Evolutionary conservation across 2,113 vertebrate genomes (phyloP).

Genomic region (Esox niger): DNA sequence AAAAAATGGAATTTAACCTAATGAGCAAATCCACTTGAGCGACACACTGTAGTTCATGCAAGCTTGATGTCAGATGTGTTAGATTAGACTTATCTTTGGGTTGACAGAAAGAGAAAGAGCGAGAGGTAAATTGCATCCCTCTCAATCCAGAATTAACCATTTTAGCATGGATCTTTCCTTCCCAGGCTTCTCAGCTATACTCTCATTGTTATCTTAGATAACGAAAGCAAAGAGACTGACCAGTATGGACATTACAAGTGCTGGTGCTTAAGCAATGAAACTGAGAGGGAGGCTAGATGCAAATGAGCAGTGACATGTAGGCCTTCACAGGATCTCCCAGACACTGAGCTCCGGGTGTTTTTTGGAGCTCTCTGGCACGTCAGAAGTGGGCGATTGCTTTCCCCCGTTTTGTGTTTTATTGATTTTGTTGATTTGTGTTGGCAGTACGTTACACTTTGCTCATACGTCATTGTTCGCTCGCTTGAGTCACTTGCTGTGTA

Average conservation of each 20-base stretch:
- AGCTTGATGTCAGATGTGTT: neutral
- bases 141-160: neutral
- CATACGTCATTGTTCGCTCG: neutral
- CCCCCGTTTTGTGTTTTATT: neutral
- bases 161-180: neutral
- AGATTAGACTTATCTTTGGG: neutral
- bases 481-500: neutral
- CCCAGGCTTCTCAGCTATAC: neutral
- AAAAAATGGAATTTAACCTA: neutral
- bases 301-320: slow-evolving; percentile 36
- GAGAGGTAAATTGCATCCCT: neutral
- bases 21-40: neutral
- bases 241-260: slow-evolving; percentile 1
- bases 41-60: neutral
- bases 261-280: slow-evolving; percentile 24
- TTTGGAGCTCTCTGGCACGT: slow-evolving; percentile 23
- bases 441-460: neutral
- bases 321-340: slow-evolving; percentile 12
- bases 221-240: neutral
- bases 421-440: neutral
- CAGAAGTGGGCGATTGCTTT: neutral
- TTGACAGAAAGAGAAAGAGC: neutral
- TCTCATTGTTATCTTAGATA: neutral
- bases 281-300: slow-evolving; percentile 18
- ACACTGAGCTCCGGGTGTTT: slow-evolving; percentile 5